These are phyloP conservation scores for Idaea dimidiata DNA, from an alignment of 2,888 invertebrate genomes.

Conservation along the genomic window DNA sequence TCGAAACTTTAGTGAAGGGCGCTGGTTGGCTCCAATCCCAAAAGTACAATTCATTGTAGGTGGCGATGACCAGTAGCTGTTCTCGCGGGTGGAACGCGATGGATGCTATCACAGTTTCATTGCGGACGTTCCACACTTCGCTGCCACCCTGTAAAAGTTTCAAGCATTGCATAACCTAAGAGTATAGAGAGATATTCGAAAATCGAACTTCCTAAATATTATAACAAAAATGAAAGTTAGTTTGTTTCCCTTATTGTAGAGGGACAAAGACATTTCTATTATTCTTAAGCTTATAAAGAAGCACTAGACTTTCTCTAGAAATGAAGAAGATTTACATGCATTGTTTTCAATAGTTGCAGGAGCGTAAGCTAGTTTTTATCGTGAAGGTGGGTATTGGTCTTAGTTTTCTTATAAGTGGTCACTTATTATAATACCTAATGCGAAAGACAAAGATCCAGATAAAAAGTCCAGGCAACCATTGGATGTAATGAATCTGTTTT, in stretches of 20 bases:
- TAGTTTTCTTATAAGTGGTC: no score
- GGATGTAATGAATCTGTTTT: no score
- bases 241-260: background rate
- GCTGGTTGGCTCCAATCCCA: slow-evolving; percentile 93
- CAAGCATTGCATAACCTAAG: slow-evolving; percentile 3
- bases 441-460: no score
- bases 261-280: background rate
- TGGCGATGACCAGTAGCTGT: slow-evolving; percentile 91
- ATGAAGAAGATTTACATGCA: no score
- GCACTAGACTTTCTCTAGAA: no score
- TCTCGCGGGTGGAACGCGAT: slow-evolving; percentile 93
- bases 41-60: slow-evolving; percentile 90
- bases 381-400: no score
- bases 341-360: no score
- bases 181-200: slow-evolving; percentile 5
- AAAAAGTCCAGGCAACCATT: no score
- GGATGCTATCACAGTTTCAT: slow-evolving; percentile 89
- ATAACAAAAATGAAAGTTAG: background rate
- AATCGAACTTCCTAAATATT: slow-evolving; percentile 3
- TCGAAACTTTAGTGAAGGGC: slow-evolving; percentile 87
- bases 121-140: slow-evolving; percentile 89
- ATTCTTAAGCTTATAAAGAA: no score
- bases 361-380: no score
- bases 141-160: slow-evolving; percentile 85
- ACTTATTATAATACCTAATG: no score